These are phyloP conservation scores for Cirrhinus molitorella DNA, from an alignment of 2,797 vertebrate genomes.

Conservation along the genomic window DNA sequence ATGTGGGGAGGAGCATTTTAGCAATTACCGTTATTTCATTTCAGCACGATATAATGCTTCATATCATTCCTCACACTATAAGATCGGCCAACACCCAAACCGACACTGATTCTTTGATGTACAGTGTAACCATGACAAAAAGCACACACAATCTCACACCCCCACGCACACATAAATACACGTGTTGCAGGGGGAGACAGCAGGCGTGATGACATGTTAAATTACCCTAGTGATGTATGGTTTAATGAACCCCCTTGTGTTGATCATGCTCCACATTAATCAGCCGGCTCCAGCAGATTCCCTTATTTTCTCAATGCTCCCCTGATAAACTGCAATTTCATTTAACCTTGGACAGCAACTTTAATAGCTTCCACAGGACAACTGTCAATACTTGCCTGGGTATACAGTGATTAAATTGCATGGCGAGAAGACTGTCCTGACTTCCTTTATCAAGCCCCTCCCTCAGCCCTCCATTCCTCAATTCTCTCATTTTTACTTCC, in stretches of 20 bases:
- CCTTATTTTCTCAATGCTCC: conserved; percentile 99
- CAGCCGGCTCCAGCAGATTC: conserved; percentile 98
- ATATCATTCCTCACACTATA: conserved; percentile 14
- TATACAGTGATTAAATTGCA: conserved; percentile 99
- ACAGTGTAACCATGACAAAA: conserved; percentile 46
- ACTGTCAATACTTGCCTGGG: conserved; percentile 98
- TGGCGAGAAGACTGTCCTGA: conserved; percentile 90
- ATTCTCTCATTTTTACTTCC: conserved; percentile 32
- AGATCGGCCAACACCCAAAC: conserved; percentile 11
- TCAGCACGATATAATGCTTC: not conserved
- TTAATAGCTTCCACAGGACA: conserved; percentile 99
- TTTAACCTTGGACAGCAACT: conserved; percentile 99
- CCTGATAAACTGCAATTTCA: conserved; percentile 99
- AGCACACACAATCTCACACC: conserved; percentile 22
- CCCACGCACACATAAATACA: conserved; percentile 56
- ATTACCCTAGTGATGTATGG: conserved; percentile 99
- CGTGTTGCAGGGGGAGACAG: conserved; percentile 78
- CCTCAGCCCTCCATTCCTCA: not conserved
- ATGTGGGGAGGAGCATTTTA: not conserved
- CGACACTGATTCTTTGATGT: conserved; percentile 48
- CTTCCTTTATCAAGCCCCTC: conserved; percentile 69
- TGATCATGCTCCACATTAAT: conserved; percentile 99
- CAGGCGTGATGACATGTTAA: conserved; percentile 98
- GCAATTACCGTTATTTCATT: not conserved
- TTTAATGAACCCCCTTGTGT: conserved; percentile 99